Percentiles rank a stretch among this genome's conserved stretches.
Conservation (phyloP, 2,113 vertebrate genomes). For the Mustela nigripes region DNA sequence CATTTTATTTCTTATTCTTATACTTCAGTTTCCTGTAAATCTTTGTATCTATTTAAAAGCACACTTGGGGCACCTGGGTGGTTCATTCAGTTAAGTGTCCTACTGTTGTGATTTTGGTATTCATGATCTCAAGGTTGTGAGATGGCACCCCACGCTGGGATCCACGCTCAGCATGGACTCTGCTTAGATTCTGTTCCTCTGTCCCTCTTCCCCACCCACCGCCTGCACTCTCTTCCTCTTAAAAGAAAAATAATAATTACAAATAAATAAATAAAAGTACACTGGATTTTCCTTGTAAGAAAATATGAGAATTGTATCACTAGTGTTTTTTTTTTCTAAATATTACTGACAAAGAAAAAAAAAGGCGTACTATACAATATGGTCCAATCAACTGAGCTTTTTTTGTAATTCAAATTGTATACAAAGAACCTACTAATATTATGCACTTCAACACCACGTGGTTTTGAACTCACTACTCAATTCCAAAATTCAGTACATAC, state of each 20-base stretch:
- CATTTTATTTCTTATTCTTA: not conserved
- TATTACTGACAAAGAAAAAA: constrained; percentile 49
- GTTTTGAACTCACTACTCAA: constrained; percentile 59
- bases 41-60: constrained; percentile 37
- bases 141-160: not conserved
- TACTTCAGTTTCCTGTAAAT: too few relatives aligned
- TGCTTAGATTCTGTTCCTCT: not conserved
- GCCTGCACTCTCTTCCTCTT: not conserved
- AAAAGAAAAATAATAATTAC: not conserved
- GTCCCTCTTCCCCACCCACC: not conserved
- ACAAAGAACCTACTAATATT: constrained; percentile 49
- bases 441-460: not conserved
- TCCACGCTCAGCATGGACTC: not conserved
- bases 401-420: not conserved
- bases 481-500: constrained; percentile 54
- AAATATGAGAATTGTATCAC: constrained; percentile 8
- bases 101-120: not conserved
- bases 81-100: not conserved
- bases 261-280: not conserved
- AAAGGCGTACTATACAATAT: constrained; percentile 23
- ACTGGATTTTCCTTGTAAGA: constrained; percentile 24
- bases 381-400: not conserved
- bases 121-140: not conserved
- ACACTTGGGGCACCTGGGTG: not conserved
- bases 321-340: constrained; percentile 36